A percentile compares a stretch with the other conserved stretches of the same genome.
Evolutionary conservation across 2,888 invertebrate genomes (phyloP).

Genomic region (Macrosiphum euphorbiae): DNA sequence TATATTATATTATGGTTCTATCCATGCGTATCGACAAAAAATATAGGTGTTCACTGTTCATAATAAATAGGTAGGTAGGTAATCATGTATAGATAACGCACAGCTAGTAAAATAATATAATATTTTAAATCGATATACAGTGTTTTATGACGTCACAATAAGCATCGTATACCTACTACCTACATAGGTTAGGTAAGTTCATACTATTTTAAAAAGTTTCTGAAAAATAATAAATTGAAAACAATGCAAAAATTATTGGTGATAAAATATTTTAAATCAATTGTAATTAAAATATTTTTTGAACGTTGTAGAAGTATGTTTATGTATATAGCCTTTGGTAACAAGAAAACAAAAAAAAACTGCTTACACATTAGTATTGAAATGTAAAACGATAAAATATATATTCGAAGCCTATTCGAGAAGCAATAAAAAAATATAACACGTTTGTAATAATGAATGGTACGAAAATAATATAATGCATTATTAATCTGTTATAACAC

Average conservation of each 20-base stretch:
- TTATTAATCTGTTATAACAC: not conserved
- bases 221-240: not conserved
- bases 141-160: not conserved
- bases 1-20: not conserved
- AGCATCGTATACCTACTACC: not conserved
- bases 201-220: not conserved
- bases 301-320: not conserved
- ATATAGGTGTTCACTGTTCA: not conserved
- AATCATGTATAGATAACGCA: not conserved
- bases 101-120: not conserved
- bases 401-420: not conserved
- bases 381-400: not conserved
- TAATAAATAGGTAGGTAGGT: not conserved
- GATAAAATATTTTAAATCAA: not conserved
- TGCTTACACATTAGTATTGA: not conserved
- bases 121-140: not conserved
- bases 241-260: too few relatives aligned
- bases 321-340: not conserved
- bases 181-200: not conserved
- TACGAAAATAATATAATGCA: not conserved
- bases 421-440: not conserved
- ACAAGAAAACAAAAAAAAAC: not conserved
- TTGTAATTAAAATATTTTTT: not conserved
- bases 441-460: not conserved
- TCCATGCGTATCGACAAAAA: not conserved